A percentile compares a stretch with the other conserved stretches of the same genome.
phyloP scores from a whole-genome alignment of 2,888 invertebrate genomes.

The Apotomis turbidana region DNA sequence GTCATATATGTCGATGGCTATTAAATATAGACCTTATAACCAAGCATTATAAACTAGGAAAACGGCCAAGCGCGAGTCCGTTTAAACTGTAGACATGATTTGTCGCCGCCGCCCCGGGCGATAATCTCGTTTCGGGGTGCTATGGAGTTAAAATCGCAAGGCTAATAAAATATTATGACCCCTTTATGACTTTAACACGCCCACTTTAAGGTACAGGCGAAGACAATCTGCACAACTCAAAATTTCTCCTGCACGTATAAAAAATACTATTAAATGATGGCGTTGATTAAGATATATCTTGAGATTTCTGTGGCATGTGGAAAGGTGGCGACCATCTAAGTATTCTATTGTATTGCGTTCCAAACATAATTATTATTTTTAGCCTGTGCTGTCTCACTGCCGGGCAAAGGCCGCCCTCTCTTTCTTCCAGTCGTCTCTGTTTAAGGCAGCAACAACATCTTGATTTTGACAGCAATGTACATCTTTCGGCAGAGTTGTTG shows the following conservation, averaged over 20 bases:
- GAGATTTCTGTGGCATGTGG: too few relatives aligned
- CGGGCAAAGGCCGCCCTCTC: too few relatives aligned
- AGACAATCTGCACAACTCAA: slow-evolving; percentile 7
- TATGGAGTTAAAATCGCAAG: slow-evolving; percentile 81
- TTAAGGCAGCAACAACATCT: too few relatives aligned
- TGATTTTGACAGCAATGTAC: too few relatives aligned
- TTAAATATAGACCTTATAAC: slow-evolving; percentile 3
- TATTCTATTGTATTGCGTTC: too few relatives aligned
- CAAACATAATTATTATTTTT: too few relatives aligned
- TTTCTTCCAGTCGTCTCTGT: too few relatives aligned
- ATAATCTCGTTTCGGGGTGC: slow-evolving; percentile 79
- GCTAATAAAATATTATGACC: slow-evolving; percentile 84
- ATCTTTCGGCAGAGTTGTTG: too few relatives aligned
- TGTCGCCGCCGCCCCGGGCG: slow-evolving; percentile 65
- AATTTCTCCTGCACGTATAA: too few relatives aligned
- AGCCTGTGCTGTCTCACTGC: too few relatives aligned
- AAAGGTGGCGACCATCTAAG: too few relatives aligned
- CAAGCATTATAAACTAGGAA: slow-evolving; percentile 46
- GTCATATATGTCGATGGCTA: not conserved
- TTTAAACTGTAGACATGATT: slow-evolving; percentile 55
- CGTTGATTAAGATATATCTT: too few relatives aligned
- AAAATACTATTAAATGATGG: not conserved
- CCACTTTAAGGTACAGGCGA: slow-evolving; percentile 70
- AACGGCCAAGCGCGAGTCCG: slow-evolving; percentile 51
- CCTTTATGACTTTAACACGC: slow-evolving; percentile 82